Percentiles rank a stretch among this genome's conserved stretches.
These are phyloP conservation scores for Calephelis nemesis DNA, from an alignment of 1,140 invertebrate species.

Conservation along the genomic window DNA sequence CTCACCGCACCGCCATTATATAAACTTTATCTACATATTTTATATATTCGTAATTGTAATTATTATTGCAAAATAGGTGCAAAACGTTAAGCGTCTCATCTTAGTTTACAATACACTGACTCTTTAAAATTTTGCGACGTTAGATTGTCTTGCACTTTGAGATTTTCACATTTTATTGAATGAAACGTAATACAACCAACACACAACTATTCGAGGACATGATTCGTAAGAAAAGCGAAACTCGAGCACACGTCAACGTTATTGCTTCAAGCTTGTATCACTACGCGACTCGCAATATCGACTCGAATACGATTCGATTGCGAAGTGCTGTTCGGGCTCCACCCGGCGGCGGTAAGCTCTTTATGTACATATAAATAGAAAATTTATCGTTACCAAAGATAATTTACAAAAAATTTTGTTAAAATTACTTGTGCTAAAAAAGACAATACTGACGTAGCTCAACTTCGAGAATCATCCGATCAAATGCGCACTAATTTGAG, in stretches of 20 bases:
- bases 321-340: conserved; percentile 63
- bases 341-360: conserved; percentile 74
- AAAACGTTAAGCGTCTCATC: conserved; percentile 75
- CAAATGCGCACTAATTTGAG: conserved; percentile 23
- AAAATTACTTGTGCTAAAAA: conserved; percentile 67
- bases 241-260: conserved; percentile 65
- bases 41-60: conserved; percentile 64
- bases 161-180: conserved; percentile 61
- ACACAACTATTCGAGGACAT: conserved; percentile 70
- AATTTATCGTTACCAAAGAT: conserved; percentile 75
- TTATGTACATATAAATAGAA: conserved; percentile 77
- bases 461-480: conserved; percentile 34
- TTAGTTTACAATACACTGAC: conserved; percentile 73
- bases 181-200: conserved; percentile 66
- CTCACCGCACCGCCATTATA: conserved; percentile 39
- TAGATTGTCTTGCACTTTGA: conserved; percentile 66
- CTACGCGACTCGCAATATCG: conserved; percentile 40
- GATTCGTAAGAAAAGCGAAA: conserved; percentile 67
- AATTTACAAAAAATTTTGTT: conserved; percentile 73
- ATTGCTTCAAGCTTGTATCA: conserved; percentile 71
- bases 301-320: conserved; percentile 34
- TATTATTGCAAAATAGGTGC: conserved; percentile 77
- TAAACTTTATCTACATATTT: conserved; percentile 70
- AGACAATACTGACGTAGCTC: conserved; percentile 61
- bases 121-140: conserved; percentile 67